These are phyloP conservation scores for Clanis bilineata DNA, from an alignment of 2,888 invertebrate genomes.

Conservation along the genomic window DNA sequence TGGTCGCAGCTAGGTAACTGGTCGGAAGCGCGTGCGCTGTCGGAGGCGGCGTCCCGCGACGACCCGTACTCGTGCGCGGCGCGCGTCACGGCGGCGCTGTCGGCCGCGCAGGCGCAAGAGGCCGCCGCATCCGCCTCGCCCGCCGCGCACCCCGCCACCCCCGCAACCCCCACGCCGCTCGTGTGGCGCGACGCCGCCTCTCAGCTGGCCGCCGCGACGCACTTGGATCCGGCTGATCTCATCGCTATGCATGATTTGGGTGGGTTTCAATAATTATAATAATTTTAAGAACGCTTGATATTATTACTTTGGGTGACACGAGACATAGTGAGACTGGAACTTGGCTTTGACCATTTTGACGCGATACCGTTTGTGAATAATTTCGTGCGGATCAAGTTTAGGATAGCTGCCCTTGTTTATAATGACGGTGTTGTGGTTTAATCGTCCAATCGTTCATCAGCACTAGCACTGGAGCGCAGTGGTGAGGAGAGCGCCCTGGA, in stretches of 20 bases:
- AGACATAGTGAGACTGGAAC: too few relatives aligned
- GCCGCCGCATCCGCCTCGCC: constrained; percentile 8
- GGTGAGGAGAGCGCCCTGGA: constrained; percentile 34
- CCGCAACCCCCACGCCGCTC: constrained; percentile 24
- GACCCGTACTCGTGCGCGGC: constrained; percentile 74
- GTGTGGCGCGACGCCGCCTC: constrained; percentile 49
- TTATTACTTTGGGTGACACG: too few relatives aligned
- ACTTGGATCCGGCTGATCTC: constrained; percentile 68
- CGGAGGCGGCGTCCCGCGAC: constrained; percentile 64
- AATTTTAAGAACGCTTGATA: too few relatives aligned
- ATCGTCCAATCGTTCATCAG: constrained; percentile 41
- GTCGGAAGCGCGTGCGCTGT: constrained; percentile 59
- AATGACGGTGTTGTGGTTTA: too few relatives aligned
- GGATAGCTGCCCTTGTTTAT: too few relatives aligned
- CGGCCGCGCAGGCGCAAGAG: constrained; percentile 31
- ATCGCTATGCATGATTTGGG: constrained; percentile 67
- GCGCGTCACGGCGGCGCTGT: constrained; percentile 57
- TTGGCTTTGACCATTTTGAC: too few relatives aligned
- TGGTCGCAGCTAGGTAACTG: constrained; percentile 63
- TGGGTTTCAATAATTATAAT: constrained; percentile 24
- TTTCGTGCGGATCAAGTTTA: too few relatives aligned
- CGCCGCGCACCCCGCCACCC: constrained; percentile 19
- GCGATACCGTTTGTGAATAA: too few relatives aligned
- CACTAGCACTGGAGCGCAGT: constrained; percentile 56
- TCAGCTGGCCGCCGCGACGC: constrained; percentile 62